Conservation (phyloP, 92 coral and sea anemone species). For the Plumapathes pennacea region DNA sequence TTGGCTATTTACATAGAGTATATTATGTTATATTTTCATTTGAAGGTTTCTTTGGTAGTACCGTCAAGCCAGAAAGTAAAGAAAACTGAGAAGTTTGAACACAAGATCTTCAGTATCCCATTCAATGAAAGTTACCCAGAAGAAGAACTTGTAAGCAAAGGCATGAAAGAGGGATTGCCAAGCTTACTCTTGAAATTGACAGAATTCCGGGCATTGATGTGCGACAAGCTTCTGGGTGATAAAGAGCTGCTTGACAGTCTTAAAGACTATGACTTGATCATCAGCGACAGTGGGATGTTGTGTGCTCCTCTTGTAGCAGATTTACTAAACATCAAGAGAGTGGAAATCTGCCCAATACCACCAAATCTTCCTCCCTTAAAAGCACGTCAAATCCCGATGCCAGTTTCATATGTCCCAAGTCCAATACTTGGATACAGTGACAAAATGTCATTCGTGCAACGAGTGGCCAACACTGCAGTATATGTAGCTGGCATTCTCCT, state of each 20-base stretch:
- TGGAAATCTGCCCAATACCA: slow-evolving; percentile 10
- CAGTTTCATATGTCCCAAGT: slow-evolving; percentile 36
- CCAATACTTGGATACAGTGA: slow-evolving; percentile 11
- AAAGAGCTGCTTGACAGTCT: slow-evolving; percentile 11
- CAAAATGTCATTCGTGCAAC: slow-evolving; percentile 27
- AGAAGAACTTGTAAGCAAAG: neutral
- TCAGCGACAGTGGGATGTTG: slow-evolving; percentile 6
- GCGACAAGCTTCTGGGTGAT: slow-evolving; percentile 12
- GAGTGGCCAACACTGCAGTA: slow-evolving; percentile 11
- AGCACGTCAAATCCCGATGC: slow-evolving; percentile 16
- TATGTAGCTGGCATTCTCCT: neutral
- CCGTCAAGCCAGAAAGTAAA: slow-evolving; percentile 31
- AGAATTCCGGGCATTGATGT: neutral
- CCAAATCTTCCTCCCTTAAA: neutral
- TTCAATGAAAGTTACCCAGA: slow-evolving; percentile 31
- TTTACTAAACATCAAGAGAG: slow-evolving; percentile 5
- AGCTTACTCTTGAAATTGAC: neutral
- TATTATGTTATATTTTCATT: too few relatives aligned
- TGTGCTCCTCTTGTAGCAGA: slow-evolving; percentile 20
- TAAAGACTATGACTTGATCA: slow-evolving; percentile 17
- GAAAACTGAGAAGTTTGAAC: slow-evolving; percentile 21
- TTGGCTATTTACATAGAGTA: too few relatives aligned
- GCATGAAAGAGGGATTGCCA: slow-evolving; percentile 2
- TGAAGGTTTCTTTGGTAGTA: slow-evolving; percentile 44
- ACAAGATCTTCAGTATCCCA: slow-evolving; percentile 56